phyloP scores from a whole-genome alignment of 30 jellyfish, hydroid and myxozoan genomes.

The Turritopsis dohrnii region DNA sequence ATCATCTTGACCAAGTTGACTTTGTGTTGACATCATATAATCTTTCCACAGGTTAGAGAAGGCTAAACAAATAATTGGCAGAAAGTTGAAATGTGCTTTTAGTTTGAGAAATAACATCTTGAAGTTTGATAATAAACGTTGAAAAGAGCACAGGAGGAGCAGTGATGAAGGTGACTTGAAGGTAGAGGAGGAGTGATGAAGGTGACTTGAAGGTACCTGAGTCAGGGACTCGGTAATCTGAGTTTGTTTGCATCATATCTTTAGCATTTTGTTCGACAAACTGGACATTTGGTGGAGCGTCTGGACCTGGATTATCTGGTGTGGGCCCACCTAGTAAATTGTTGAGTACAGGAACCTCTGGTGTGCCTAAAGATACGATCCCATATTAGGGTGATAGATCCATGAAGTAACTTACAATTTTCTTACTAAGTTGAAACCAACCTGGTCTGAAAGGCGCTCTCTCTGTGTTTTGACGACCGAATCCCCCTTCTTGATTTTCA shows the following conservation, averaged over 20 bases:
- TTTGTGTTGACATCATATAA: conserved; percentile 51
- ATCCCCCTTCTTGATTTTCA: conserved; percentile 8
- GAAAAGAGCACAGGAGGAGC: neutral
- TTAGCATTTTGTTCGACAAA: conserved; percentile 37
- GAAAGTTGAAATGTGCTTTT: no score
- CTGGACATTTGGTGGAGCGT: conserved; percentile 17
- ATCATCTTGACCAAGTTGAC: conserved; percentile 80
- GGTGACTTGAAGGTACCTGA: conserved; percentile 11
- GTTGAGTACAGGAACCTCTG: conserved; percentile 6
- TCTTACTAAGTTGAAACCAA: neutral
- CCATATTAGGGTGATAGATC: neutral
- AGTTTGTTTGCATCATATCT: conserved; percentile 25
- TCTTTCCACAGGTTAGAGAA: conserved; percentile 34
- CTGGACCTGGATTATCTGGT: neutral
- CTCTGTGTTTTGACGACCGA: conserved; percentile 4
- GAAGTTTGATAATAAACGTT: neutral
- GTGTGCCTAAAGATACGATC: no score
- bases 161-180: neutral
- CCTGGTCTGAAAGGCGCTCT: conserved; percentile 3
- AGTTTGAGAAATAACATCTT: no score
- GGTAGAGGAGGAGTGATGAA: neutral
- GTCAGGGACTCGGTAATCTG: conserved; percentile 36
- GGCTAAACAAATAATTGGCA: conserved; percentile 15
- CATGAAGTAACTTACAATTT: neutral
- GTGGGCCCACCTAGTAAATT: neutral